These are phyloP conservation scores for Phortica magna DNA, from an alignment of 2,888 invertebrate species.

Conservation along the genomic window DNA sequence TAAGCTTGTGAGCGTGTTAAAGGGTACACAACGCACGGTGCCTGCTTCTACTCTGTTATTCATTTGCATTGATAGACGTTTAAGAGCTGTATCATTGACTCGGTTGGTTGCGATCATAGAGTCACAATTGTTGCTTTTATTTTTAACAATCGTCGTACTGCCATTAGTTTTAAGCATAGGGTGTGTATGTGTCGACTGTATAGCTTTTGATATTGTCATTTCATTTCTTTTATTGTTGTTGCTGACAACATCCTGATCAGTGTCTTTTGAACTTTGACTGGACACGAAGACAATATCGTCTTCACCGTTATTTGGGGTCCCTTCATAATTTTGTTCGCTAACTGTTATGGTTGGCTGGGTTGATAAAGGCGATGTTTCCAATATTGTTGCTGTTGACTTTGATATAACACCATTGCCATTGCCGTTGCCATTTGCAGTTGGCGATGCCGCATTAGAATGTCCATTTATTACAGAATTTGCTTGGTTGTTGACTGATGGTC, in stretches of 20 bases:
- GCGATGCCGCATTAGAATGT: not conserved
- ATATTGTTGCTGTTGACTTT: not conserved
- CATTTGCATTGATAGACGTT: not conserved
- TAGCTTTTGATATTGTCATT: too few relatives aligned
- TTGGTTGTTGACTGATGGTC: not conserved
- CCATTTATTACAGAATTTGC: constrained; percentile 27
- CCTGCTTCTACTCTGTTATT: constrained; percentile 13
- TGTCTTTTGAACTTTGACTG: too few relatives aligned
- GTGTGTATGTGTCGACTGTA: too few relatives aligned
- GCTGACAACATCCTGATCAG: too few relatives aligned
- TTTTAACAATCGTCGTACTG: not conserved
- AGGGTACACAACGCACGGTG: constrained; percentile 49
- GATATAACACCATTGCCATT: not conserved
- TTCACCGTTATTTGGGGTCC: not conserved
- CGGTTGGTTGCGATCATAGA: too few relatives aligned
- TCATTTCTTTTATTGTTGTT: too few relatives aligned
- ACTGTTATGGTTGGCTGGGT: not conserved
- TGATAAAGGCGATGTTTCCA: not conserved
- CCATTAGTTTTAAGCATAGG: too few relatives aligned
- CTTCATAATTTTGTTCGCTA: not conserved
- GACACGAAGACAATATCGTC: too few relatives aligned
- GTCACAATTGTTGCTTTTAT: not conserved
- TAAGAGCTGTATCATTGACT: not conserved
- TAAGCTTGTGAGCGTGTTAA: constrained; percentile 43
- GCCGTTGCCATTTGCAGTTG: not conserved